These are phyloP conservation scores for Paelopatides confundens DNA, from an alignment of 53 echinoderm and acorn worm genomes.

Conservation along the genomic window DNA sequence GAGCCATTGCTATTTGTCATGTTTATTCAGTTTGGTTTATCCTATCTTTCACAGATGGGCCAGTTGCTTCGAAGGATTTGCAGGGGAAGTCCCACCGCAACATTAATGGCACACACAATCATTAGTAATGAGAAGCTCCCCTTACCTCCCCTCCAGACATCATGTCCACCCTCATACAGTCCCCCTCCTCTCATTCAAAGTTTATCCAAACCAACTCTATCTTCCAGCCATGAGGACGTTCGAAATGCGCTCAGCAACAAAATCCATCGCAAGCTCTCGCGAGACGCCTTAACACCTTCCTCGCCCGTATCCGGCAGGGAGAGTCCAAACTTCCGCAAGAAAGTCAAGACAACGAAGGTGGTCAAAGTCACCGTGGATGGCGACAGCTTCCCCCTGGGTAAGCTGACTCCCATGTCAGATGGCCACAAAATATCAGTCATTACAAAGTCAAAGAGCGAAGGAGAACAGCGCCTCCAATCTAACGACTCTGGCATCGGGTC, in stretches of 20 bases:
- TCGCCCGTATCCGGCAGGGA: constrained; percentile 19
- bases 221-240: constrained; percentile 24
- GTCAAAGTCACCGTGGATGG: constrained; percentile 22
- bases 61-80: constrained; percentile 78
- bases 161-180: constrained; percentile 51
- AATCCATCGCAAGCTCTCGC: constrained; percentile 37
- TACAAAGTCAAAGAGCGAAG: not conserved
- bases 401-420: not conserved
- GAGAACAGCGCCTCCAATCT: not conserved
- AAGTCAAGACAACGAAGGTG: constrained; percentile 11
- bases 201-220: not conserved
- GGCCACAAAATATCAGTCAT: constrained; percentile 37
- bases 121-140: not conserved
- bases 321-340: not conserved
- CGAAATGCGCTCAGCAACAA: constrained; percentile 43
- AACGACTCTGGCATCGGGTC: constrained; percentile 31
- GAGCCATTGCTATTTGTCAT: too few species aligned
- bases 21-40: not conserved
- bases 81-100: constrained; percentile 57
- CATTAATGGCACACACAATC: constrained; percentile 5
- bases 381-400: constrained; percentile 25
- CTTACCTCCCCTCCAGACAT: constrained; percentile 36
- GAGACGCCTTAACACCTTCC: not conserved
- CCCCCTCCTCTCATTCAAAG: not conserved
- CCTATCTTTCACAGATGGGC: constrained; percentile 69